Conservation (phyloP, 64 coral and sea anemone genomes). For the Dendrophyllia cribrosa region DNA sequence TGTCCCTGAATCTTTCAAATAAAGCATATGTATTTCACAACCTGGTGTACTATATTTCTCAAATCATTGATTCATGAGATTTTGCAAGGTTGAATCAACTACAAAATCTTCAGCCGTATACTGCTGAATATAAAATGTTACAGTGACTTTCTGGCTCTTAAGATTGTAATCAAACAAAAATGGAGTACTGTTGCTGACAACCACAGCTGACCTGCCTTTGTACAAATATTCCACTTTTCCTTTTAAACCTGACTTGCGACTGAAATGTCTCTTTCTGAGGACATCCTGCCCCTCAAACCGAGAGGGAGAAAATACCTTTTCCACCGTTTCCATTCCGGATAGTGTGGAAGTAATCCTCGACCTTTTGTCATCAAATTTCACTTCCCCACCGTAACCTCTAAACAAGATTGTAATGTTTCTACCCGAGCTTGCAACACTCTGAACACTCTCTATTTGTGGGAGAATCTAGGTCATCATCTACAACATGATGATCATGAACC, state of each 20-base stretch:
- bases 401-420: too few relatives aligned
- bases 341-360: background rate
- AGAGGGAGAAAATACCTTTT: conserved; percentile 40
- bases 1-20: too few relatives aligned
- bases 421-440: background rate
- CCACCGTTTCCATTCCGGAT: conserved; percentile 19
- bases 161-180: conserved; percentile 25
- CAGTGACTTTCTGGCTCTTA: conserved; percentile 39
- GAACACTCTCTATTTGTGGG: conserved; percentile 1
- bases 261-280: background rate
- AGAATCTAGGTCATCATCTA: background rate
- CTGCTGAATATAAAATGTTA: conserved; percentile 43
- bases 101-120: conserved; percentile 49
- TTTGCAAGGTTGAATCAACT: conserved; percentile 8
- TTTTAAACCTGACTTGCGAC: background rate
- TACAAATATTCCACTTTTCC: background rate
- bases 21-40: background rate
- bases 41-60: background rate
- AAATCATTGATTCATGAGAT: conserved; percentile 17
- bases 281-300: conserved; percentile 23
- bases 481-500: background rate
- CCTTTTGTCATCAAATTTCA: too few relatives aligned
- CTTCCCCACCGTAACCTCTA: too few relatives aligned
- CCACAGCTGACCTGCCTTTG: conserved; percentile 23
- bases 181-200: conserved; percentile 10